These are phyloP conservation scores for Crenichthys baileyi DNA, from an alignment of 2,797 vertebrate genomes.

Conservation along the genomic window DNA sequence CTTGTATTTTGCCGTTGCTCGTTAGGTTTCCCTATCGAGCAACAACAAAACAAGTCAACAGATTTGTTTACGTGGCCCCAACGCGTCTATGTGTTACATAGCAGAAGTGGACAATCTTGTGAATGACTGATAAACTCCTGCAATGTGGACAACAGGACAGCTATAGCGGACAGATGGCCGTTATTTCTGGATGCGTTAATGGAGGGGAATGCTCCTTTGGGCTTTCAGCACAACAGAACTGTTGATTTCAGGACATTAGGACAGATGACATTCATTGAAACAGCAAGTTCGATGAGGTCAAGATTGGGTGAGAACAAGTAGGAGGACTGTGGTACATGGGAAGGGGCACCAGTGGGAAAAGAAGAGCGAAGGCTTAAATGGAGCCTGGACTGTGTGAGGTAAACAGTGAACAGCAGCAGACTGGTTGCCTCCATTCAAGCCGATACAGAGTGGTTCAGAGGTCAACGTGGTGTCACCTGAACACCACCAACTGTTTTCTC, in stretches of 20 bases:
- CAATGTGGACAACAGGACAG: conserved; percentile 16
- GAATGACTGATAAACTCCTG: conserved; percentile 1
- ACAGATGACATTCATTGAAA: conserved; percentile 25
- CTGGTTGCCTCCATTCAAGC: conserved; percentile 38
- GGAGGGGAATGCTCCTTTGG: conserved; percentile 30
- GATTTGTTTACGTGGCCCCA: background rate
- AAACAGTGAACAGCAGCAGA: conserved; percentile 40
- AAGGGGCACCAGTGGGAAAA: conserved; percentile 15
- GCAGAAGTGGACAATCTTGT: background rate
- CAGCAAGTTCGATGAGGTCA: conserved; percentile 16
- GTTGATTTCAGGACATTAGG: conserved; percentile 24
- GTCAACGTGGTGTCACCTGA: conserved; percentile 32
- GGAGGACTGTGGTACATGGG: conserved; percentile 9
- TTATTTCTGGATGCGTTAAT: conserved; percentile 56
- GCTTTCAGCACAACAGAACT: conserved; percentile 18
- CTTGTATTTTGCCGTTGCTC: too few species aligned
- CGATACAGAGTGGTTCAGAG: conserved; percentile 1
- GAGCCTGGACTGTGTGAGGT: conserved; percentile 39
- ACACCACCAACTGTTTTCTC: conserved; percentile 21
- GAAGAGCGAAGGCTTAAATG: conserved; percentile 31
- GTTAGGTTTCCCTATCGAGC: background rate
- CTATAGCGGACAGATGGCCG: conserved; percentile 44
- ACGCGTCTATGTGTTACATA: background rate
- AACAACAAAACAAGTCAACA: background rate
- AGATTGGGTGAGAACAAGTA: conserved; percentile 21